Base-by-base conservation (phyloP, 2,113 vertebrate species). In the Upupa epops region DNA sequence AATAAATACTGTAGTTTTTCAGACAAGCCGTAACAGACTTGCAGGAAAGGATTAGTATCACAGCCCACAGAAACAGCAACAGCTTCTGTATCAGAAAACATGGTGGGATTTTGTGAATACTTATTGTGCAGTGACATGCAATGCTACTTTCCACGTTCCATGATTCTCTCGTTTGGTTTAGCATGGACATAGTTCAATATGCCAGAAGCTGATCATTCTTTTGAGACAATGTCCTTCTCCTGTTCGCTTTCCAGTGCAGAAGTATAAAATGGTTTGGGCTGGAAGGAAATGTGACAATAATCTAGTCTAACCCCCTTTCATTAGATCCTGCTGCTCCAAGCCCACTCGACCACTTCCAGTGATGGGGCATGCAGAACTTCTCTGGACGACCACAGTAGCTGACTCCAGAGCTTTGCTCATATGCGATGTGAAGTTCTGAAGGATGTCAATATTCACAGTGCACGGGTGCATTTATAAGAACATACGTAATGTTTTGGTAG, bases 51-150 rank as follows among this genome's bases (percentile, higher is more conserved):
- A 51, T 66, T 20, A 21, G 15, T 24, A 48, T 8, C 31, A 13
- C 1, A 73, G 17, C 0, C 3, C n/a, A 16, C 14, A n/a, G 42
- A 76, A 83, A 58, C 0, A 49, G 34, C 28, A 83, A 32, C 40
- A 52, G 42, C 19, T 83, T 51, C n/a, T n/a, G 22, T 65, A 31
- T 31, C 40, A 71, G 55, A 42, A 56, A 5, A 8, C 18, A 26
- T 15, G 13, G 48, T 54, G 25, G 15, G 22, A 70, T 90, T 19
- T 59, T 42, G n/a, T 69, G 84, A 17, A 34, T 59, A 37, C 11
- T 49, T 56, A 49, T 36, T 72, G 36, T 70, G 34, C 42, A 58
- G n/a, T 25, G 18, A 49, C 26, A 37, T 5, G 4, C 45, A 19
- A 20, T 40, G 19, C 31, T 64, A 13, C 14, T 71, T 89, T 36